phyloP scores from a whole-genome alignment of 2,888 invertebrate species.

The Eudemis profundana region DNA sequence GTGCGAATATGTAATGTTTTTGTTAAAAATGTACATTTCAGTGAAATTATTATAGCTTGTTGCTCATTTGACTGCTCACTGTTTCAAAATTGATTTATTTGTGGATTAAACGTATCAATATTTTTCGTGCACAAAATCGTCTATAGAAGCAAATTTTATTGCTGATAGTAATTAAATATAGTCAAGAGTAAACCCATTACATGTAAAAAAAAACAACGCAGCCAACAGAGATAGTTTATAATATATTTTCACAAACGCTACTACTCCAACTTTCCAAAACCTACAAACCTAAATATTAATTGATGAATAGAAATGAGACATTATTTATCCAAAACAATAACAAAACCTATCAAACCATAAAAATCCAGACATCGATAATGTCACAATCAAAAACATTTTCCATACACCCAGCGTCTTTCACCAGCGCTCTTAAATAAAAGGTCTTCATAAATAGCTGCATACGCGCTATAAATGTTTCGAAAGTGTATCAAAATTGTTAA shows the following conservation, averaged over 20 bases:
- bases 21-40: constrained; percentile 1
- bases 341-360: not conserved
- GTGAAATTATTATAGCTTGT: not conserved
- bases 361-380: not conserved
- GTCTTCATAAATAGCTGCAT: constrained; percentile 45
- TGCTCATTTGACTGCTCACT: not conserved
- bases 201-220: too few relatives aligned
- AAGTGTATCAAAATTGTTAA: constrained; percentile 72
- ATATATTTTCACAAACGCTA: too few relatives aligned
- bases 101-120: not conserved
- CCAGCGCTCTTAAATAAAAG: constrained; percentile 11
- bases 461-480: constrained; percentile 66
- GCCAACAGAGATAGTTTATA: too few relatives aligned
- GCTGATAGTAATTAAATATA: too few relatives aligned
- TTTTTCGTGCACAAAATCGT: too few relatives aligned
- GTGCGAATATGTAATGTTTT: constrained; percentile 34
- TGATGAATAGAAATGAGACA: too few relatives aligned
- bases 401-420: not conserved
- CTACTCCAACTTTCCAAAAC: too few relatives aligned
- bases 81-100: not conserved
- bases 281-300: too few relatives aligned
- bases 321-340: too few relatives aligned
- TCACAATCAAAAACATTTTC: constrained; percentile 4
- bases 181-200: too few relatives aligned
- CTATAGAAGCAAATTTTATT: too few relatives aligned